Conservation (phyloP, 1,140 invertebrate species). For the Drosophila watanabei region DNA sequence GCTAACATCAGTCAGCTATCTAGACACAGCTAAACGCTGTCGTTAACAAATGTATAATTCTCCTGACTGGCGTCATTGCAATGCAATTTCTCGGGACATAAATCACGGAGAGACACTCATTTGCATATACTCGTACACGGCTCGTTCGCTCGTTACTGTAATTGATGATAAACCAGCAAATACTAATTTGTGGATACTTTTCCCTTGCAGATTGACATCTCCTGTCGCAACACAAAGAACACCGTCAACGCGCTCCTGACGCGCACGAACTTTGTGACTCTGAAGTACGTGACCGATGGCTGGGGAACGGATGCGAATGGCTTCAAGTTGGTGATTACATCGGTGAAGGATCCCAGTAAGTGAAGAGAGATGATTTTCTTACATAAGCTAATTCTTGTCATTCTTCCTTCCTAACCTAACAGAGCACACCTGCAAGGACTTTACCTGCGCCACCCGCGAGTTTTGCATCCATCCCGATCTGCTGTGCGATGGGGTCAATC, state of each 20-base stretch:
- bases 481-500: conserved; percentile 95
- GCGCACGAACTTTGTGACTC: conserved; percentile 95
- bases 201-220: conserved; percentile 92
- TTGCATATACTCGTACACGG: conserved; percentile 10
- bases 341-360: conserved; percentile 96
- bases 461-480: conserved; percentile 96
- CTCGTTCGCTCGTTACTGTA: conserved; percentile 21
- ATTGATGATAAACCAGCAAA: conserved; percentile 37
- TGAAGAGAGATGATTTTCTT: conserved; percentile 68
- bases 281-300: conserved; percentile 96
- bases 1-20: not conserved
- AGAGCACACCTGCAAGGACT: conserved; percentile 95
- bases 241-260: conserved; percentile 95
- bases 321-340: conserved; percentile 96
- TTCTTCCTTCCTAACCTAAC: conserved; percentile 74
- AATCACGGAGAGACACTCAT: conserved; percentile 12
- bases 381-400: conserved; percentile 2
- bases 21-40: conserved; percentile 8
- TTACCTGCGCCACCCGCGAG: conserved; percentile 92
- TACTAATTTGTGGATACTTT: conserved; percentile 26
- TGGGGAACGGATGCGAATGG: conserved; percentile 96
- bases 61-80: not conserved
- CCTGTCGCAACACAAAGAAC: conserved; percentile 95
- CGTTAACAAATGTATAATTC: conserved; percentile 12
- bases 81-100: conserved; percentile 20